phyloP scores from a whole-genome alignment of 2,113 vertebrate genomes.

The Apus apus region DNA sequence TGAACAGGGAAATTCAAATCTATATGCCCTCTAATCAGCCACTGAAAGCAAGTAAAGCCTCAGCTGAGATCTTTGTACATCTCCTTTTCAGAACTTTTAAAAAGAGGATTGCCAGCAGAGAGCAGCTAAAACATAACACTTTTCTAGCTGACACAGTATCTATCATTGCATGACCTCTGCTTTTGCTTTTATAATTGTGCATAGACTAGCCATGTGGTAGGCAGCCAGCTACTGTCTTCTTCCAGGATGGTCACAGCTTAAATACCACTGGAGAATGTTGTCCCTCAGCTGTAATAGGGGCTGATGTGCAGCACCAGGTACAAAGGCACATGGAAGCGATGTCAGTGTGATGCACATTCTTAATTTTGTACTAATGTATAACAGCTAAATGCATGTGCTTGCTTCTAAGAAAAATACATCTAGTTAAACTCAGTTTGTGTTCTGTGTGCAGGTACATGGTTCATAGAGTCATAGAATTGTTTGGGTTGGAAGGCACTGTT shows the following conservation, averaged over 20 bases:
- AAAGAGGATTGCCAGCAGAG: not conserved
- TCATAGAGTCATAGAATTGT: too few species aligned
- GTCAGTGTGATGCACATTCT: not conserved
- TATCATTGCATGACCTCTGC: not conserved
- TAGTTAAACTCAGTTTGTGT: not conserved
- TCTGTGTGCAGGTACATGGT: not conserved
- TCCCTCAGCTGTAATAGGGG: not conserved
- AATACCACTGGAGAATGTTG: not conserved
- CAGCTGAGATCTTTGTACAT: not conserved
- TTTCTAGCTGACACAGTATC: not conserved
- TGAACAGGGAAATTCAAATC: not conserved
- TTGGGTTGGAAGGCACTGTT: too few species aligned
- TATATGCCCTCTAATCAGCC: not conserved
- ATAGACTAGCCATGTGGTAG: not conserved
- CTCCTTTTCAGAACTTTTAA: not conserved
- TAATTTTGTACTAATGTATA: not conserved
- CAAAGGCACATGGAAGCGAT: fast-evolving
- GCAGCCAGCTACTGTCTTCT: not conserved
- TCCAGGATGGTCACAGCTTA: not conserved
- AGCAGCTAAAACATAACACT: not conserved
- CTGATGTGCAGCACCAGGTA: not conserved
- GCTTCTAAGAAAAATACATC: not conserved
- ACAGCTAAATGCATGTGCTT: not conserved
- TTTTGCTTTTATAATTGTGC: not conserved
- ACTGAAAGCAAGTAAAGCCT: not conserved